These are phyloP conservation scores for Venturia canescens DNA, from an alignment of 1,140 invertebrate species.

Conservation along the genomic window DNA sequence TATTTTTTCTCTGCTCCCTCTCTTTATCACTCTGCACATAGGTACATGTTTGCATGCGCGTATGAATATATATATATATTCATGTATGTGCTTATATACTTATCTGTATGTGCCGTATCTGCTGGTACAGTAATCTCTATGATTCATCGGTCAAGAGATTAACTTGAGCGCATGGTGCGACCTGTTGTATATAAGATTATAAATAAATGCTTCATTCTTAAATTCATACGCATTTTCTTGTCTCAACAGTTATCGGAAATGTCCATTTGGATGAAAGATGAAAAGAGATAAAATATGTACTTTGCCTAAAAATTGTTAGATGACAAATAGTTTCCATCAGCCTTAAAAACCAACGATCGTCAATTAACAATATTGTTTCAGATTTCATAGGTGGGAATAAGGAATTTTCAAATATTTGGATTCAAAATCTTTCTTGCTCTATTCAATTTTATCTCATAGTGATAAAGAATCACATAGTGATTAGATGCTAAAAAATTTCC, in stretches of 20 bases:
- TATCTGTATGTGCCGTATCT: slow-evolving; percentile 25
- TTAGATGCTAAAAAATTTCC: neutral
- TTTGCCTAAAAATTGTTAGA: too few species aligned
- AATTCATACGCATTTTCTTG: neutral
- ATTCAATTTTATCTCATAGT: slow-evolving; percentile 48
- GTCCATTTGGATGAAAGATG: neutral
- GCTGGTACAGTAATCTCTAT: slow-evolving; percentile 62
- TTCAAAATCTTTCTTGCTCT: neutral
- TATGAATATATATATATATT: neutral
- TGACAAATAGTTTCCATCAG: too few species aligned
- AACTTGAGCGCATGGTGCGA: slow-evolving; percentile 56
- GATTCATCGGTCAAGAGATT: slow-evolving; percentile 65
- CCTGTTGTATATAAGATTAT: slow-evolving; percentile 47
- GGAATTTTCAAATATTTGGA: neutral
- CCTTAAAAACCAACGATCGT: too few species aligned
- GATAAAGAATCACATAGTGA: neutral
- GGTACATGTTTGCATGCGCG: neutral
- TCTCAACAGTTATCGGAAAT: neutral
- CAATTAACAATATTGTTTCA: too few species aligned
- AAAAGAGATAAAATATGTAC: neutral
- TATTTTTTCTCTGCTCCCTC: too few species aligned
- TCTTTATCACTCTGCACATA: neutral
- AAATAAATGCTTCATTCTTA: slow-evolving; percentile 40
- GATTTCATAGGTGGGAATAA: neutral
- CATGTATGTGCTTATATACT: neutral